phyloP scores from a whole-genome alignment of 2,888 invertebrate genomes.

The Brachynemurus nebulosus region DNA sequence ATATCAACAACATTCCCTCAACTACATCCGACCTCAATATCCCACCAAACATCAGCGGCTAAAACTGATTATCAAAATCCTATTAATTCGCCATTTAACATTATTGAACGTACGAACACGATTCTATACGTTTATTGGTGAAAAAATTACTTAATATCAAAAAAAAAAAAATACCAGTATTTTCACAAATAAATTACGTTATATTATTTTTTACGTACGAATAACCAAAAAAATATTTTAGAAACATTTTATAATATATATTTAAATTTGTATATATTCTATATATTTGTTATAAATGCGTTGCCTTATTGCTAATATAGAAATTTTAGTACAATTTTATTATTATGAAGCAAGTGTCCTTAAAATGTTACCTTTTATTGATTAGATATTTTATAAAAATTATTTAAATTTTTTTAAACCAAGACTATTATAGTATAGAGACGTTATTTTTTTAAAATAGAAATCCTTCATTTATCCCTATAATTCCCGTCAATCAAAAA shows the following conservation, averaged over 20 bases:
- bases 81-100: not conserved
- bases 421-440: too few species aligned
- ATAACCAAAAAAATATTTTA: not conserved
- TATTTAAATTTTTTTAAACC: too few species aligned
- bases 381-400: too few species aligned
- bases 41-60: not conserved
- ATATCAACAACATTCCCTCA: not conserved
- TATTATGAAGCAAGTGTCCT: not conserved
- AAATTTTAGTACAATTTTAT: too few species aligned
- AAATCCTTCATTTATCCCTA: too few species aligned
- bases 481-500: too few species aligned
- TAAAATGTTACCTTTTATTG: too few species aligned
- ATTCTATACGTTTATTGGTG: not conserved
- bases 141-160: not conserved
- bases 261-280: not conserved
- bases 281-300: not conserved
- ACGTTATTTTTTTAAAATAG: too few species aligned
- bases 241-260: not conserved
- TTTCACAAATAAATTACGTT: too few species aligned
- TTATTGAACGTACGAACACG: not conserved
- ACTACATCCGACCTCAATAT: not conserved
- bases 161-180: too few species aligned
- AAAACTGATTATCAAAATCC: not conserved
- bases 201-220: not conserved
- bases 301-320: conserved; percentile 2